These are phyloP conservation scores for Isurus oxyrinchus DNA, from an alignment of 2,113 vertebrate genomes.

Conservation along the genomic window DNA sequence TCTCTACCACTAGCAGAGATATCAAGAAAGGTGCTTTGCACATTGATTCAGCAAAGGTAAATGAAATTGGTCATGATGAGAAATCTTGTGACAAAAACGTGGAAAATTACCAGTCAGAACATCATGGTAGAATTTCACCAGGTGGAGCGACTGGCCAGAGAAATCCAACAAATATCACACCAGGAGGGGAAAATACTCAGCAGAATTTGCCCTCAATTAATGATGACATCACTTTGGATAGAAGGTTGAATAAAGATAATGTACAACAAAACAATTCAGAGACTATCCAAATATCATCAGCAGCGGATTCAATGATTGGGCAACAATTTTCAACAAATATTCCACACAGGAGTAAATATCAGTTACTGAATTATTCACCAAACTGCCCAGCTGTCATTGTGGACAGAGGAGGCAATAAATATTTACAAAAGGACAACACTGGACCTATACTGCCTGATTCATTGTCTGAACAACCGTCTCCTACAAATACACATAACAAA, in stretches of 20 bases:
- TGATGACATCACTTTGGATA: too few species aligned
- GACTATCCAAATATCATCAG: background rate
- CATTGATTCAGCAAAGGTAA: background rate
- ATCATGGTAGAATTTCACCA: background rate
- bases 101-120: background rate
- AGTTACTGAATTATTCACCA: slow-evolving; percentile 5
- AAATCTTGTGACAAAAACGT: background rate
- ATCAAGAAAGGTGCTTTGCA: background rate
- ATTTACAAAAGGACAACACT: background rate
- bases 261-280: background rate
- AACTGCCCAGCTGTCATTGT: too few species aligned
- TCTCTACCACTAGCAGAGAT: background rate
- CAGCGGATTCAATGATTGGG: background rate
- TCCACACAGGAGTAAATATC: background rate
- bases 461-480: background rate
- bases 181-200: too few species aligned
- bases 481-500: background rate
- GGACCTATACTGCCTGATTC: background rate
- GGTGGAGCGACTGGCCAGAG: background rate
- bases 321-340: background rate
- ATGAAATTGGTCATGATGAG: background rate
- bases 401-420: background rate
- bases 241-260: background rate
- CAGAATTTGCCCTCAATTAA: background rate
- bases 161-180: background rate